Evolutionary conservation across 92 coral and sea anemone genomes (phyloP).

Genomic region (Porites cylindrica): DNA sequence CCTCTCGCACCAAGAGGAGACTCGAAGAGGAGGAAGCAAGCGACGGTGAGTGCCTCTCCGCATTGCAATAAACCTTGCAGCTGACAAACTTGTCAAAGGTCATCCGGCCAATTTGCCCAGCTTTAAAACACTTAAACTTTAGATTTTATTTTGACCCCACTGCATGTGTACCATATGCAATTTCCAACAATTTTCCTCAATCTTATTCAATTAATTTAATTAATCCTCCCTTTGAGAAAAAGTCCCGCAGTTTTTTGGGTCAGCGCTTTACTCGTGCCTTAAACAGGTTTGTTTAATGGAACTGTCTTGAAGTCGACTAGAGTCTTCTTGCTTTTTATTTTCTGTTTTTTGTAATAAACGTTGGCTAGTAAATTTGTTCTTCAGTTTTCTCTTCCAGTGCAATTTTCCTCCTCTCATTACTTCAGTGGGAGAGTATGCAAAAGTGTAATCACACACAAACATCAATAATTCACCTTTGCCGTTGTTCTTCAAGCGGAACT

Average conservation of each 20-base stretch:
- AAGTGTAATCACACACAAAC: conserved; percentile 55
- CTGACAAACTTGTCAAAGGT: conserved; percentile 30
- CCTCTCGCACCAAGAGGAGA: conserved; percentile 72
- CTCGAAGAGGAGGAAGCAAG: conserved; percentile 72
- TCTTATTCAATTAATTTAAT: neutral
- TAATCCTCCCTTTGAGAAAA: neutral
- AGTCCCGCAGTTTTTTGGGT: conserved; percentile 34
- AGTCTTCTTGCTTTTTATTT: neutral
- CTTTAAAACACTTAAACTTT: neutral
- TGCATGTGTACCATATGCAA: neutral
- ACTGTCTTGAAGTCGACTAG: neutral
- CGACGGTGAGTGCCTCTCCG: conserved; percentile 56
- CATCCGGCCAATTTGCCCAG: neutral
- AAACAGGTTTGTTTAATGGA: neutral
- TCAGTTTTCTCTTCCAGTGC: neutral
- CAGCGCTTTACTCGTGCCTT: neutral
- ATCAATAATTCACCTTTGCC: conserved; percentile 57
- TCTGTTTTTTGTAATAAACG: neutral
- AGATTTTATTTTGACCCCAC: neutral
- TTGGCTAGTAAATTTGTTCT: neutral
- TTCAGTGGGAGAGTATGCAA: conserved; percentile 71
- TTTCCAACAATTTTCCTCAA: neutral
- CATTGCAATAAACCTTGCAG: neutral
- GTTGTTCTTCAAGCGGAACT: neutral
- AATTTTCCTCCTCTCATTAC: conserved; percentile 42